Evolutionary conservation across 2,888 invertebrate species (phyloP).

Genomic region (Leucoma salicis): DNA sequence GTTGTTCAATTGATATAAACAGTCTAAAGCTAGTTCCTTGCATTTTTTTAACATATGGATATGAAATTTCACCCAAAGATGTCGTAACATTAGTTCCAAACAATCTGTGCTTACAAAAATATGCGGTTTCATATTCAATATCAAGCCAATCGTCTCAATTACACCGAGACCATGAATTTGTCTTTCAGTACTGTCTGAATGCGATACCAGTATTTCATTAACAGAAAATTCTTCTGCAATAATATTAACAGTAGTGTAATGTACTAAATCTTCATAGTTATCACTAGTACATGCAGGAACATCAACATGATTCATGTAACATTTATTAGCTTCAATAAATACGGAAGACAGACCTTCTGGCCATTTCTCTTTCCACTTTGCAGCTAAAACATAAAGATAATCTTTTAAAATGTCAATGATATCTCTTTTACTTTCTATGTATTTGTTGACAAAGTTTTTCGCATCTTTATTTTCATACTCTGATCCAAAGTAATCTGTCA

Average conservation of each 20-base stretch:
- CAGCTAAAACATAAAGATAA: constrained; percentile 80
- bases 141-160: constrained; percentile 63
- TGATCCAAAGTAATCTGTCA: constrained; percentile 84
- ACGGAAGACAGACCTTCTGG: constrained; percentile 81
- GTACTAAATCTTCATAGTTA: constrained; percentile 55
- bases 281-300: constrained; percentile 62
- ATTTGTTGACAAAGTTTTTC: constrained; percentile 82
- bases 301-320: constrained; percentile 73
- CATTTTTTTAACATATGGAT: constrained; percentile 63
- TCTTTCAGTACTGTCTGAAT: constrained; percentile 38
- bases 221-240: constrained; percentile 67
- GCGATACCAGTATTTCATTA: constrained; percentile 55
- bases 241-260: constrained; percentile 62
- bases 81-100: constrained; percentile 60
- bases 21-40: constrained; percentile 68
- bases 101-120: constrained; percentile 57
- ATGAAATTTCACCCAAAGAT: constrained; percentile 72
- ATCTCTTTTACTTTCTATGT: constrained; percentile 80
- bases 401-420: constrained; percentile 83
- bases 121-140: constrained; percentile 59
- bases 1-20: constrained; percentile 63
- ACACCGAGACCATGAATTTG: constrained; percentile 56
- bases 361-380: constrained; percentile 85
- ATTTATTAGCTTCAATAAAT: constrained; percentile 84
- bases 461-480: constrained; percentile 85